A percentile compares a stretch with the other conserved stretches of the same genome.
These are phyloP conservation scores for Chydorus sphaericus DNA, from an alignment of 2,888 invertebrate genomes.

Conservation along the genomic window DNA sequence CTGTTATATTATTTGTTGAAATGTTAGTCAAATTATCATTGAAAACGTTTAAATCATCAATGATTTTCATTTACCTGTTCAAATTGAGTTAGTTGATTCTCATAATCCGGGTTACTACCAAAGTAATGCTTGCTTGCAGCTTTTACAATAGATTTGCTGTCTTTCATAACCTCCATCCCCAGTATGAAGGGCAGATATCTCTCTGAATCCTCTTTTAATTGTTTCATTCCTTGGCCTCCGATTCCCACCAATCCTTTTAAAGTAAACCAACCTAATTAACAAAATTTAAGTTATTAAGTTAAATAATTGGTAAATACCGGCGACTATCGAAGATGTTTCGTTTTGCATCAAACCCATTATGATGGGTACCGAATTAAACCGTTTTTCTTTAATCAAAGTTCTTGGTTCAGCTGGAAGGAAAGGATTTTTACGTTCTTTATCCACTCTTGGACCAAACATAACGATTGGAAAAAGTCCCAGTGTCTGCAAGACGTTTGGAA, in stretches of 20 bases:
- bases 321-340: neutral
- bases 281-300: neutral
- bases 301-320: too few species aligned
- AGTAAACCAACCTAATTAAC: neutral
- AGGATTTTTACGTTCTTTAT: neutral
- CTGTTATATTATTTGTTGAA: neutral
- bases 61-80: too few species aligned
- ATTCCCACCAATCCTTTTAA: neutral
- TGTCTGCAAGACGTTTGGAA: too few species aligned
- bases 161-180: neutral
- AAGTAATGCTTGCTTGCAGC: neutral
- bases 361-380: neutral
- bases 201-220: neutral
- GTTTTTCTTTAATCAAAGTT: neutral
- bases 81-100: neutral
- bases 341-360: neutral
- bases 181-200: neutral
- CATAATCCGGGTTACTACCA: neutral
- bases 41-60: too few species aligned
- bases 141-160: neutral
- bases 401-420: neutral
- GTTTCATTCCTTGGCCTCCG: neutral
- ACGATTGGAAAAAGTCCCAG: neutral
- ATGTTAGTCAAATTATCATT: too few species aligned
- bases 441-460: slow-evolving; percentile 5